Conservation (phyloP, 2,888 invertebrate species). For the Molanna angustata region DNA sequence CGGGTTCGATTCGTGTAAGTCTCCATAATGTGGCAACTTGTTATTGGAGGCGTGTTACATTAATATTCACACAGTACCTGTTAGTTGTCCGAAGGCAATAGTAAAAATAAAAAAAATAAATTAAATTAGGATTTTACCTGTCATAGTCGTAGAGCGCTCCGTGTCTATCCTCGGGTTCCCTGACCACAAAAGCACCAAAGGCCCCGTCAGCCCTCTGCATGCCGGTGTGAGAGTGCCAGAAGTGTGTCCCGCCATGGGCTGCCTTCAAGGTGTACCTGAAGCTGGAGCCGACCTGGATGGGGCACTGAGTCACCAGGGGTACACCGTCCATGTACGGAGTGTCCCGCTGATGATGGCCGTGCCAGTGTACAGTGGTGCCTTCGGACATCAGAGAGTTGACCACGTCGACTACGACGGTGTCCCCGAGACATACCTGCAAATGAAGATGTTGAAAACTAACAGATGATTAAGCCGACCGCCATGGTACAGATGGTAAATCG, state of each 20-base stretch:
- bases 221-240: constrained; percentile 72
- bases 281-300: constrained; percentile 70
- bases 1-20: too few species aligned
- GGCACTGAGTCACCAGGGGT: constrained; percentile 82
- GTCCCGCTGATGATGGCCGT: constrained; percentile 77
- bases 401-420: constrained; percentile 78
- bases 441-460: too few species aligned
- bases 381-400: constrained; percentile 76
- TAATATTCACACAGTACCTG: too few species aligned
- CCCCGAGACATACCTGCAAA: constrained; percentile 80
- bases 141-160: constrained; percentile 74
- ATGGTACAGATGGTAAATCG: too few species aligned
- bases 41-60: too few species aligned
- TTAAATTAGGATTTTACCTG: constrained; percentile 38
- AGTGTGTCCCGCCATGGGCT: constrained; percentile 74
- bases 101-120: too few species aligned
- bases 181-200: constrained; percentile 75
- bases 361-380: constrained; percentile 88
- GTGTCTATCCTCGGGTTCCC: constrained; percentile 65
- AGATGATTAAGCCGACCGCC: neutral
- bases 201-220: constrained; percentile 86
- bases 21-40: too few species aligned
- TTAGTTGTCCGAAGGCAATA: too few species aligned
- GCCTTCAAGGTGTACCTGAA: constrained; percentile 76
- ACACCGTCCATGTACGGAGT: constrained; percentile 89